Evolutionary conservation across 2,888 invertebrate genomes (phyloP), one percentile per base, ranked within the genome.

Genomic region (Eubasilissa splendida): DNA sequence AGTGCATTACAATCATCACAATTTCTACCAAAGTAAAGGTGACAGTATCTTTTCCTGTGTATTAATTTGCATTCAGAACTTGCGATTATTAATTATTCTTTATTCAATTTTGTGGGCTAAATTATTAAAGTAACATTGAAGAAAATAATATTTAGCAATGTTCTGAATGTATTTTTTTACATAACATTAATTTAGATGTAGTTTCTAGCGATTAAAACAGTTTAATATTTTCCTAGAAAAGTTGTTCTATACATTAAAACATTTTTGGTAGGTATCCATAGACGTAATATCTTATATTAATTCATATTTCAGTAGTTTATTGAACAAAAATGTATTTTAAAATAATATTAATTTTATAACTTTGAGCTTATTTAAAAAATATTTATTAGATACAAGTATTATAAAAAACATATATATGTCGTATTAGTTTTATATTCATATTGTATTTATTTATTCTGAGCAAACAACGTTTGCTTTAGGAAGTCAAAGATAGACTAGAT

Each of bases 211-310:
- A 63, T 33, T 33, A 63, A 63, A 5, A 12, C 33, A 63, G 12
- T 33, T 73, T 11, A 73, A 71, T 54, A n/a, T n/a, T 58, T 42
- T 42, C n/a, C 71, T 73, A 73, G 71, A 56, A 33, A 22, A 60
- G 42, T 70, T 71, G 56, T 56, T 4, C 42, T 33, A 31, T 33
- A 73, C 42, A 42, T 33, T 73, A 12, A 22, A 56, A 73, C 54
- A 73, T 14, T 73, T 73, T 73, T 56, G 71, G 71, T 73, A 73
- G 71, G 71, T 73, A 58, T 42, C 42, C 42, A 42, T 42, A 42
- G 42, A 4, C 42, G 42, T 42, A 42, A 42, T 42, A 42, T 42
- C 42, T 42, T 42, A 42, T 42, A 42, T 42, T 42, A 42, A 42
- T 42, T 42, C 42, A 42, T 42, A 42, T 42, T 42, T 42, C 42